Evolutionary conservation across 2,888 invertebrate genomes (phyloP).

Genomic region (Cosmopolites sordidus): DNA sequence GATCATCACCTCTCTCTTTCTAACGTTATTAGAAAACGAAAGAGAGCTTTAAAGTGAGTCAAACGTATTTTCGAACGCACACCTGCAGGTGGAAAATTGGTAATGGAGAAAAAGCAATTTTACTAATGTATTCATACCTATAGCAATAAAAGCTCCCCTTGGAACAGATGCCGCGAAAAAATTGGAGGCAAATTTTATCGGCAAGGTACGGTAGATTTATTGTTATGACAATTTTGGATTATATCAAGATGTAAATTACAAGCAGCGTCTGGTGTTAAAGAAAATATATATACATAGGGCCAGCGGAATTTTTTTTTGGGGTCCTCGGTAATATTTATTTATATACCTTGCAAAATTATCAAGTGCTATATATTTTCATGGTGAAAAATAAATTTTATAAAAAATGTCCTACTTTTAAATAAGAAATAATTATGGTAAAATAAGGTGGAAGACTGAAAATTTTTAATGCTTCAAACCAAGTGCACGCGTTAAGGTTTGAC

Average conservation of each 20-base stretch:
- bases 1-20: too few relatives aligned
- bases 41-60: not conserved
- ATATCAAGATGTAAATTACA: conserved; percentile 21
- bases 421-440: too few relatives aligned
- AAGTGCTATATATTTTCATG: too few relatives aligned
- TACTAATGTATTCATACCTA: conserved; percentile 30
- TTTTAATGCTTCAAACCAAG: too few relatives aligned
- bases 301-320: not conserved
- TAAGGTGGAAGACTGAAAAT: too few relatives aligned
- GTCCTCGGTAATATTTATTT: too few relatives aligned
- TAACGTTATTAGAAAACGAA: not conserved
- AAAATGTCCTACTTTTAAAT: too few relatives aligned
- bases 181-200: conserved; percentile 28
- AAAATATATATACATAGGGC: conserved; percentile 9
- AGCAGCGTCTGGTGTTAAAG: conserved; percentile 8
- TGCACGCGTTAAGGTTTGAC: too few relatives aligned
- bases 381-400: too few relatives aligned
- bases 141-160: conserved; percentile 25
- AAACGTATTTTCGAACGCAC: conserved; percentile 12
- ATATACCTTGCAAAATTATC: too few relatives aligned
- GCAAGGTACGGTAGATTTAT: conserved; percentile 28
- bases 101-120: conserved; percentile 28
- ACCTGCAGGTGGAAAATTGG: conserved; percentile 21
- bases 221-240: conserved; percentile 28
- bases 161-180: conserved; percentile 28